Conservation (phyloP, 2,113 vertebrate species). For the Ceyx cyanopectus region DNA sequence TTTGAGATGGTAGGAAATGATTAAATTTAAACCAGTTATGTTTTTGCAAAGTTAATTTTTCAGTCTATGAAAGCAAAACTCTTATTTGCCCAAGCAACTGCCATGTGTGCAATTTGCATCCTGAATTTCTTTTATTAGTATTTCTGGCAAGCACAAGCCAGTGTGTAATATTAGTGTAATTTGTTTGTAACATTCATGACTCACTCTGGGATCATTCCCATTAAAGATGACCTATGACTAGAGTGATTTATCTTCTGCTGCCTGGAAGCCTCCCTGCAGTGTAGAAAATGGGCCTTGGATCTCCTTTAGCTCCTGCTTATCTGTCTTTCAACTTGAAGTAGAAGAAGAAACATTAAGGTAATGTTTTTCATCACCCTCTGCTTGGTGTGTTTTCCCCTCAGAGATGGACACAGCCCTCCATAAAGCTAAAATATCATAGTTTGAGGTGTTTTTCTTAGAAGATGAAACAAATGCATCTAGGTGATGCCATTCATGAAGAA, state of each 20-base stretch:
- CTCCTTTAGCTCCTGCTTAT: background rate
- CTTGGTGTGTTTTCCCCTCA: background rate
- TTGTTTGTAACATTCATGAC: background rate
- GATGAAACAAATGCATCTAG: background rate
- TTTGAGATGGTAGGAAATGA: background rate
- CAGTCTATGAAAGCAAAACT: background rate
- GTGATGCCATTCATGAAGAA: background rate
- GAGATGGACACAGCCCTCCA: background rate
- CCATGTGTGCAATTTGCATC: background rate
- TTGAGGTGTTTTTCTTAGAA: background rate
- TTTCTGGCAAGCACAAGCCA: background rate
- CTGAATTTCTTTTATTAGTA: background rate
- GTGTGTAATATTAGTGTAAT: background rate
- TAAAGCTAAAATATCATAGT: background rate
- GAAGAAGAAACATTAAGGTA: background rate
- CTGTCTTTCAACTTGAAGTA: background rate
- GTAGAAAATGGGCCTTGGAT: background rate
- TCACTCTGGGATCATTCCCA: conserved; percentile 14
- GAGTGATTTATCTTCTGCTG: conserved; percentile 1
- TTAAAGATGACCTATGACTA: conserved; percentile 5
- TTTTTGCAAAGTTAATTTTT: background rate
- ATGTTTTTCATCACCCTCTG: background rate
- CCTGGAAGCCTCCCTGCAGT: background rate
- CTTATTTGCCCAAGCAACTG: background rate
- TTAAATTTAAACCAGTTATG: background rate